Base-by-base conservation (phyloP, 1,140 invertebrate species). In the Bombus waltoni region DNA sequence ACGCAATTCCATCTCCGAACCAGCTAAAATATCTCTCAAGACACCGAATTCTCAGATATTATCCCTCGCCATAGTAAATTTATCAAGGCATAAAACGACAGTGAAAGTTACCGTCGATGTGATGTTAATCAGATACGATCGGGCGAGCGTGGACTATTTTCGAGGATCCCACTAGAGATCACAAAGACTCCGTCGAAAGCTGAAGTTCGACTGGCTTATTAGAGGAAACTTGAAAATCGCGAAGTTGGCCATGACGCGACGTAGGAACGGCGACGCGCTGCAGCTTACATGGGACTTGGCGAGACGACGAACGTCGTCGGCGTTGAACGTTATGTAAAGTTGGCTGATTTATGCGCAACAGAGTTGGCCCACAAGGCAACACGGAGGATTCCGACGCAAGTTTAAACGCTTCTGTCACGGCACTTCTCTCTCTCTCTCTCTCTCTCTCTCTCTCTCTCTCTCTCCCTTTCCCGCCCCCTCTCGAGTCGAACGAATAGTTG, bases 321-420 rank as follows among this genome's bases (percentile, higher is more conserved):
- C 86, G 87, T 86, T 86, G 81, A 87, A 90, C 84, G 87, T 90
- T 91, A 88, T 79, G 90, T 84, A 91, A 91, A 89, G 88, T 91
- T 91, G 87, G 81, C 85, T 92, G 91, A 92, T 92, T 92, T 92
- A 91, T 91, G 88, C 91, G 90, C 85, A 83, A 70, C 90, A 75
- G 86, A 88, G 88, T 85, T 85, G 83, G 87, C 83, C 81, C 71
- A 75, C 77, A 73, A 66, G 88, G 88, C 87, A 89, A 87, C 91
- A 88, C 89, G 89, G 90, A 91, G 91, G 88, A 92, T 91, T 92
- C 89, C 89, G 86, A 88, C 88, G 89, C 85, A 92, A 92, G 91
- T 92, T 92, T 92, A 91, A 92, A 90, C 89, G 87, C 72, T 90
- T 88, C 89, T 75, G 77, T 84, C 81, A 74, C 68, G 70, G 70